Percentiles rank a stretch among this genome's conserved stretches.
These are phyloP conservation scores for Ursus arctos DNA, from an alignment of 2,113 vertebrate species.

Conservation along the genomic window DNA sequence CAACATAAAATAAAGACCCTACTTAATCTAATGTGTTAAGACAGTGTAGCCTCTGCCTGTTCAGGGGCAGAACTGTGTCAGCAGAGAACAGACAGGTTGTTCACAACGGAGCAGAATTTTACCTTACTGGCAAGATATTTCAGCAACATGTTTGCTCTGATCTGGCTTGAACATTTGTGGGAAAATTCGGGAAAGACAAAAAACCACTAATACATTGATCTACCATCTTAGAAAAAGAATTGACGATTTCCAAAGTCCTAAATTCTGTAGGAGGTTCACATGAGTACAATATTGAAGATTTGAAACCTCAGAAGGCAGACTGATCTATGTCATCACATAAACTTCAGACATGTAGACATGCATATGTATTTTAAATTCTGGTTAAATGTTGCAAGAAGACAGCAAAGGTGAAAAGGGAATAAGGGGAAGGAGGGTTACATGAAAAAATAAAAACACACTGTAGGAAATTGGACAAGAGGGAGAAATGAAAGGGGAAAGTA, in stretches of 20 bases:
- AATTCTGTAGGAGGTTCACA: neutral
- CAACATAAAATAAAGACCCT: slow-evolving; percentile 36
- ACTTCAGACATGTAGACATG: neutral
- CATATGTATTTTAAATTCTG: neutral
- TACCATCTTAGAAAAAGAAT: neutral
- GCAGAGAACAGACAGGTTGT: neutral
- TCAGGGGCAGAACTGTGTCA: neutral
- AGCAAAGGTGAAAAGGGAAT: neutral
- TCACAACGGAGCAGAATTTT: neutral
- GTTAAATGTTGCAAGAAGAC: neutral
- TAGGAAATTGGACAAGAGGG: neutral
- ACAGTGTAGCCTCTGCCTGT: neutral
- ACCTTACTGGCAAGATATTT: neutral
- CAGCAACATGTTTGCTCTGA: neutral
- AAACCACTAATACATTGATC: neutral
- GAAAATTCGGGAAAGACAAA: neutral
- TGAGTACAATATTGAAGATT: neutral
- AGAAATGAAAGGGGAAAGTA: neutral
- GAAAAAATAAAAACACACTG: neutral
- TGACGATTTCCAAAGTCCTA: neutral
- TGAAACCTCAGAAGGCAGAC: neutral
- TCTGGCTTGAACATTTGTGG: neutral
- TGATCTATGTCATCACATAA: neutral
- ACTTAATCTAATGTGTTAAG: neutral
- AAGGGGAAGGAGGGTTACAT: neutral